phyloP scores from a whole-genome alignment of 2,113 vertebrate genomes.

The Hypocryptadius cinnamomeus region DNA sequence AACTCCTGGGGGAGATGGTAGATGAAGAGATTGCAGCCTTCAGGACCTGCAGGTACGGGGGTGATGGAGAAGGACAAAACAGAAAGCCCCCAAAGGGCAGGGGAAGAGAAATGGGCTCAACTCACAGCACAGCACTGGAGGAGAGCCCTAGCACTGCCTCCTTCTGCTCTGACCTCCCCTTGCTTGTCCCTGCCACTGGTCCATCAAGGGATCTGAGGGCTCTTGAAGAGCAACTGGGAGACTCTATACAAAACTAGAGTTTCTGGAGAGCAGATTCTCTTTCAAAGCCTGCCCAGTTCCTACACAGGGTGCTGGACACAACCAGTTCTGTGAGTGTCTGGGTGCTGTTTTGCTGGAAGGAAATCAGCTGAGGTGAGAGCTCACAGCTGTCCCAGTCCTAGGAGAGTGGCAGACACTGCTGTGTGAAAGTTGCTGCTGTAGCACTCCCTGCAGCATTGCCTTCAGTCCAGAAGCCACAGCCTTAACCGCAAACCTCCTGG shows the following conservation, averaged over 20 bases:
- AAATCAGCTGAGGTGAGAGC: neutral
- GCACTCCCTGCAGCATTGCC: neutral
- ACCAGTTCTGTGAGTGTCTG: neutral
- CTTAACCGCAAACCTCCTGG: neutral
- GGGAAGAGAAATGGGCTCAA: neutral
- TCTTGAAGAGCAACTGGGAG: neutral
- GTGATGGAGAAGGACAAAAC: slow-evolving; percentile 18
- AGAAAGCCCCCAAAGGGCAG: slow-evolving; percentile 52
- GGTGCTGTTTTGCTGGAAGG: neutral
- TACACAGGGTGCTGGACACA: neutral
- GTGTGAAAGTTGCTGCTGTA: neutral
- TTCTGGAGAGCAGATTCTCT: neutral
- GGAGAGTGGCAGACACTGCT: neutral
- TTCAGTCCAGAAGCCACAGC: neutral
- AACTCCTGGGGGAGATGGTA: slow-evolving; percentile 99
- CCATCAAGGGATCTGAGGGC: neutral
- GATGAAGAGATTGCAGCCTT: slow-evolving; percentile 99
- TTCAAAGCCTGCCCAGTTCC: neutral
- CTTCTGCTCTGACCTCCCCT: neutral
- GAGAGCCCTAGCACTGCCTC: neutral
- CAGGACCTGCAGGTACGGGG: slow-evolving; percentile 80
- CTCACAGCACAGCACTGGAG: neutral
- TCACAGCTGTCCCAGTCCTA: neutral
- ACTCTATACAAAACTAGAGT: neutral
- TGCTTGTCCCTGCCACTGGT: neutral